Base-by-base conservation (phyloP, 2,113 vertebrate species). In the Terrapene triunguis region DNA sequence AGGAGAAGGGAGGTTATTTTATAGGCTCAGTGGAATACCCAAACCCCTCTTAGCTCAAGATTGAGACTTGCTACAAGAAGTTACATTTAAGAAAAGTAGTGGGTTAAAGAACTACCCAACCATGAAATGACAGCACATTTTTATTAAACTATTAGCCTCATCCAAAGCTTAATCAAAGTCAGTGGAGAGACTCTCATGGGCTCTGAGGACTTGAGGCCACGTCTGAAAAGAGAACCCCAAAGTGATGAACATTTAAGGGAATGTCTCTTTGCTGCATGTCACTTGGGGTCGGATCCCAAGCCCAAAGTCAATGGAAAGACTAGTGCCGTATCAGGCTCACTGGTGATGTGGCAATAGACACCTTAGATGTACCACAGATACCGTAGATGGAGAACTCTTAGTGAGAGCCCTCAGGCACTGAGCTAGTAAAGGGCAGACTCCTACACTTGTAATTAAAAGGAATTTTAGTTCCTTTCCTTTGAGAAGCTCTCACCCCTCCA, bases 1-100 rank as follows among this genome's bases (percentile, higher is more conserved):
- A 87, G 82, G 87, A 90, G 95, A 94, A 97, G 96, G 92, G 90
- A 90, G 94, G 84, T 95, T 89, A 94, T 95, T 95, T 94, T 89
- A 82, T 82, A 96, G 89, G 82, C 90, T 95, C 2, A 0, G 84
- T 93, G 92, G 78, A 94, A 95, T 90, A 96, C 76, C 80, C 80
- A 72, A 47, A 79, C 35, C 87, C 93, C 90, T 97, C 92, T 95
- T 90, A 93, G 48, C 82, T 55, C 29, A 32, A 62, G 59, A 62
- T 6, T 85, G 87, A 87, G 80, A 92, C 35, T 87, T 32, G 76
- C 87, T 88, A 38, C 85, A 92, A 85, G 80, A 96, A 88, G 59
- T 51, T 80, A 92, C 54, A 38, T 76, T 72, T 76, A 93, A 92
- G 84, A 90, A 93, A 93, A 93, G 94, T 44, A 82, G 25, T 76